Conservation (phyloP, 2,888 invertebrate genomes). For the Hecatera dysodea region DNA sequence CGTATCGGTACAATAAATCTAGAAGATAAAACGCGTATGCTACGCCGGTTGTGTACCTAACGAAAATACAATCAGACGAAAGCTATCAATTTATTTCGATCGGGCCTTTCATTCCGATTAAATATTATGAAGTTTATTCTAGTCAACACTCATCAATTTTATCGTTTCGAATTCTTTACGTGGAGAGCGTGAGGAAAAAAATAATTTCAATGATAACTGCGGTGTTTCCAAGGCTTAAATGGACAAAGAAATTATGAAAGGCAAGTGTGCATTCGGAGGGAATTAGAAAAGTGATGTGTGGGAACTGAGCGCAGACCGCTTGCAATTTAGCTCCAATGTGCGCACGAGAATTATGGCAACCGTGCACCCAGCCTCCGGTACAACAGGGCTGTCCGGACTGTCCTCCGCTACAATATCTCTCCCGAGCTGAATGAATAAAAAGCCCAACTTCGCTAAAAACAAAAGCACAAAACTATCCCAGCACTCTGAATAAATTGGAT, state of each 20-base stretch:
- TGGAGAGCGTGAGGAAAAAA: constrained; percentile 49
- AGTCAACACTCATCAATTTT: constrained; percentile 66
- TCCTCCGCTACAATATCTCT: constrained; percentile 10
- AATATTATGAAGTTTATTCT: constrained; percentile 71
- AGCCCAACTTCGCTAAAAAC: constrained; percentile 31
- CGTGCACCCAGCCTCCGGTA: constrained; percentile 75
- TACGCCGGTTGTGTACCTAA: constrained; percentile 72
- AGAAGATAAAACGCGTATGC: constrained; percentile 81
- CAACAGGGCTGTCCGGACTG: constrained; percentile 75
- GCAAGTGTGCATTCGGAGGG: constrained; percentile 75
- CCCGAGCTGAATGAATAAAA: constrained; percentile 10
- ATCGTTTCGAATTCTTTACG: constrained; percentile 56
- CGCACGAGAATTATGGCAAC: constrained; percentile 86
- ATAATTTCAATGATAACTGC: constrained; percentile 47
- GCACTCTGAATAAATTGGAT: constrained; percentile 45
- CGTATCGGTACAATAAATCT: constrained; percentile 88
- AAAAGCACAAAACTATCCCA: constrained; percentile 54
- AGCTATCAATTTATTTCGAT: constrained; percentile 75
- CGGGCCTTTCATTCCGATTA: constrained; percentile 70
- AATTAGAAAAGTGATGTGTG: constrained; percentile 89
- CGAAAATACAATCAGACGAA: constrained; percentile 75
- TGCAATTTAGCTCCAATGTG: constrained; percentile 86
- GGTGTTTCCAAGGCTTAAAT: constrained; percentile 67
- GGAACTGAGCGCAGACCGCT: constrained; percentile 79
- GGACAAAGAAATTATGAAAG: constrained; percentile 75